Base-by-base conservation (phyloP, 2,888 invertebrate species). In the Acanthacorydalis orientalis region DNA sequence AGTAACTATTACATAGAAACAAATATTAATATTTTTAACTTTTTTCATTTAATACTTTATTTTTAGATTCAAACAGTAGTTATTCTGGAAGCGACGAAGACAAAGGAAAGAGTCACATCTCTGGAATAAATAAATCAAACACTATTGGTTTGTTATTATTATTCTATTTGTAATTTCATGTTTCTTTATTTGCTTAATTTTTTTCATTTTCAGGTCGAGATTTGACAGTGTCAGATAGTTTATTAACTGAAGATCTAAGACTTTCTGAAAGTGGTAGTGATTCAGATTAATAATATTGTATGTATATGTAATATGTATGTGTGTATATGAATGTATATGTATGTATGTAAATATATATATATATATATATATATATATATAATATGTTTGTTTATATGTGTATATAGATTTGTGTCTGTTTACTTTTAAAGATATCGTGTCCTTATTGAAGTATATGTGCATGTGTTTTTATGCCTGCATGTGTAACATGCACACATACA, bases 261-360 rank as follows among this genome's bases (percentile, higher is more conserved):
- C 74, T 90, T 59, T 89, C 88, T 45, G 86, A 86, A 69, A 83
- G 86, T 37, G 87, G 84, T 60, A 84, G 85, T 58, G 87, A 87
- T 64, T 78, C 75, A 50, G 78, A 80, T 69, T 78, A 73, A 75
- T 57, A 7, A 11, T 15, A 9, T 23, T 4, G 6, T 23, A 23
- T 23, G 6, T 23, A 35, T 12, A 16, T 14, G 7, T 23, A 23
- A 23, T 23, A 23, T 23, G 6, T 23, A 35, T 12, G 11, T 14
- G 7, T 45, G 15, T 35, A n/a, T 15, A 35, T 35, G 1, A 4
- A 12, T 15, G 11, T 33, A 40, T 16, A 31, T 40, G 14, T 23
- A 16, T 23, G 14, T 23, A 40, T 40, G 14, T 23, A 23, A 4
- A 23, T 23, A 23, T 23, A 23, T 23, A 23, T 23, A 23, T 23